These are phyloP conservation scores for Radopholus similis DNA, from an alignment of 1,140 invertebrate genomes.

Conservation along the genomic window DNA sequence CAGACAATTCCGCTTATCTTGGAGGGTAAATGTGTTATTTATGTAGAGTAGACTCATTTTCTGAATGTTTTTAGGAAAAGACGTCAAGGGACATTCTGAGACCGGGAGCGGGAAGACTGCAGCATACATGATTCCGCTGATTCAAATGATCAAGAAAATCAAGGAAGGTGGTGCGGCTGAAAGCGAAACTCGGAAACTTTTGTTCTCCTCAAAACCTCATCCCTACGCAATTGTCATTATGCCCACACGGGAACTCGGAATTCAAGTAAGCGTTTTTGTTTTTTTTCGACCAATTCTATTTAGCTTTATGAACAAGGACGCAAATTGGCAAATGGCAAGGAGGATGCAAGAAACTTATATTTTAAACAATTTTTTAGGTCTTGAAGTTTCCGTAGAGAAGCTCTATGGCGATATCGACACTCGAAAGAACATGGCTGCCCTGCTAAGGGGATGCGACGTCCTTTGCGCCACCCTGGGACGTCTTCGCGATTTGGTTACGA, in stretches of 20 bases:
- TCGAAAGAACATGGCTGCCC: background rate
- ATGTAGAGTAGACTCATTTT: background rate
- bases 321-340: conserved; percentile 81
- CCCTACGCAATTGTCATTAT: conserved; percentile 86
- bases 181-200: no score
- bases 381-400: background rate
- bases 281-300: no score
- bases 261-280: conserved; percentile 94
- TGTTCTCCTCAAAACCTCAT: conserved; percentile 73
- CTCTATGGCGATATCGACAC: background rate
- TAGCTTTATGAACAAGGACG: conserved; percentile 93
- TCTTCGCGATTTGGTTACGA: no score
- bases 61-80: conserved; percentile 21
- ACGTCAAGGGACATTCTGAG: conserved; percentile 53
- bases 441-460: background rate
- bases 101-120: conserved; percentile 80
- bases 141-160: conserved; percentile 74
- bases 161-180: no score
- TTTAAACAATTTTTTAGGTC: no score
- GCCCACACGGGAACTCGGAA: conserved; percentile 89
- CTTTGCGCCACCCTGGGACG: background rate
- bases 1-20: conserved; percentile 26
- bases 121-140: conserved; percentile 88
- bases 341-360: no score
- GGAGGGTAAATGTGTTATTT: conserved; percentile 5